phyloP scores from a whole-genome alignment of 1,140 invertebrate species.

The Choristoneura fumiferana region DNA sequence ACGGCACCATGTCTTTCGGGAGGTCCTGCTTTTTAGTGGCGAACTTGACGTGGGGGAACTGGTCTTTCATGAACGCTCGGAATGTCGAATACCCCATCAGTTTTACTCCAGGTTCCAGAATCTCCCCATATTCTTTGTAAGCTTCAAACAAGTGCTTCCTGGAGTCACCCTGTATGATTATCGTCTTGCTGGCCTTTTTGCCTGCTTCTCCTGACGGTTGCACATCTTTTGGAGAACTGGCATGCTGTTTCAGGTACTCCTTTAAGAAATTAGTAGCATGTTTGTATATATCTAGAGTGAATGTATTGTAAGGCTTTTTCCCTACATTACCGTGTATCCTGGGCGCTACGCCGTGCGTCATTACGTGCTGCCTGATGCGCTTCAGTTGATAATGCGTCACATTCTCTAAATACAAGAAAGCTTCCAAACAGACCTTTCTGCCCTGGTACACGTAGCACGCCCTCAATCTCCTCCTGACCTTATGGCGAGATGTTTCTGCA shows the following conservation, averaged over 20 bases:
- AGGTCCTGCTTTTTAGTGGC: constrained; percentile 81
- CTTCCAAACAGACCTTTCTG: constrained; percentile 86
- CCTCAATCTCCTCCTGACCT: constrained; percentile 84
- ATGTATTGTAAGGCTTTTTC: constrained; percentile 90
- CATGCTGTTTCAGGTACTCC: constrained; percentile 81
- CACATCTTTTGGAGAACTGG: constrained; percentile 72
- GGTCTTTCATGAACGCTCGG: constrained; percentile 88
- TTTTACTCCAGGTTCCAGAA: constrained; percentile 82
- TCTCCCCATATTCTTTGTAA: constrained; percentile 86
- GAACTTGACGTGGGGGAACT: constrained; percentile 88
- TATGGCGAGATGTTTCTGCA: constrained; percentile 84
- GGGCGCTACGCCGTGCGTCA: constrained; percentile 87
- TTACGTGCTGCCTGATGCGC: constrained; percentile 87
- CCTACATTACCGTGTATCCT: constrained; percentile 88
- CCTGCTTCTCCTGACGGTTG: constrained; percentile 78
- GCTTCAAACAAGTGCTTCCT: constrained; percentile 86
- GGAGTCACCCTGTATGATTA: constrained; percentile 85
- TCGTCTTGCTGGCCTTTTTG: constrained; percentile 69
- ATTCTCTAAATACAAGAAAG: constrained; percentile 89
- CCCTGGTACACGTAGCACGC: constrained; percentile 88
- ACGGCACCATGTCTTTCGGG: constrained; percentile 74
- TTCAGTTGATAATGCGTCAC: constrained; percentile 90
- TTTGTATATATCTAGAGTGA: constrained; percentile 87
- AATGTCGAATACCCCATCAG: constrained; percentile 90
- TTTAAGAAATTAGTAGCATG: constrained; percentile 88